Evolutionary conservation across 2,888 invertebrate genomes (phyloP).

Genomic region (Cactoblastis cactorum): DNA sequence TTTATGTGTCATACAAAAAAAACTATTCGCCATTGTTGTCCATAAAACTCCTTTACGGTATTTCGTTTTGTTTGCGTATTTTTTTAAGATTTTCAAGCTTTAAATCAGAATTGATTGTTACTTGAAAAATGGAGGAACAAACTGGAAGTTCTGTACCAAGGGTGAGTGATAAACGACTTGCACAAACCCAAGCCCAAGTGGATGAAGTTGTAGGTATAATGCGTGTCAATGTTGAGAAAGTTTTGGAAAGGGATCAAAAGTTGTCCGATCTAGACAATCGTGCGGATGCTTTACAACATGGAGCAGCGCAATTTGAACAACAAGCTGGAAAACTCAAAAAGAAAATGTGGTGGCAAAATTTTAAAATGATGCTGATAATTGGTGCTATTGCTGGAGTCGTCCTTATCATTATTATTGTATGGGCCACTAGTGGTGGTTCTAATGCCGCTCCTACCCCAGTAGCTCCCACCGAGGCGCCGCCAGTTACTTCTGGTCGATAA

Average conservation of each 20-base stretch:
- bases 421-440: slow-evolving; percentile 45
- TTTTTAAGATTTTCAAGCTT: neutral
- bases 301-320: slow-evolving; percentile 97
- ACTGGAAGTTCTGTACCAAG: slow-evolving; percentile 69
- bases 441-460: slow-evolving; percentile 24
- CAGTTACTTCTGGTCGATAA: slow-evolving; percentile 45
- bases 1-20: slow-evolving; percentile 33
- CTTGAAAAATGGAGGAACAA: slow-evolving; percentile 69
- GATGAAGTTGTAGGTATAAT: slow-evolving; percentile 93
- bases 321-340: slow-evolving; percentile 97
- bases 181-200: slow-evolving; percentile 75
- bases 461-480: slow-evolving; percentile 31
- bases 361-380: slow-evolving; percentile 97
- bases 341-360: slow-evolving; percentile 98
- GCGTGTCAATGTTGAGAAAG: slow-evolving; percentile 98
- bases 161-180: slow-evolving; percentile 73
- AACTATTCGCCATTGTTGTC: slow-evolving; percentile 37
- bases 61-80: neutral
- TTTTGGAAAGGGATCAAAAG: slow-evolving; percentile 96
- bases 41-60: neutral
- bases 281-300: slow-evolving; percentile 96
- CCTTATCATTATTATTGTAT: slow-evolving; percentile 90
- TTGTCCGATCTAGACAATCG: slow-evolving; percentile 96
- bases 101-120: neutral
- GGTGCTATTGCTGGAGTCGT: slow-evolving; percentile 90